Conservation (phyloP, 1,140 invertebrate genomes). For the Drosophila arizonae region DNA sequence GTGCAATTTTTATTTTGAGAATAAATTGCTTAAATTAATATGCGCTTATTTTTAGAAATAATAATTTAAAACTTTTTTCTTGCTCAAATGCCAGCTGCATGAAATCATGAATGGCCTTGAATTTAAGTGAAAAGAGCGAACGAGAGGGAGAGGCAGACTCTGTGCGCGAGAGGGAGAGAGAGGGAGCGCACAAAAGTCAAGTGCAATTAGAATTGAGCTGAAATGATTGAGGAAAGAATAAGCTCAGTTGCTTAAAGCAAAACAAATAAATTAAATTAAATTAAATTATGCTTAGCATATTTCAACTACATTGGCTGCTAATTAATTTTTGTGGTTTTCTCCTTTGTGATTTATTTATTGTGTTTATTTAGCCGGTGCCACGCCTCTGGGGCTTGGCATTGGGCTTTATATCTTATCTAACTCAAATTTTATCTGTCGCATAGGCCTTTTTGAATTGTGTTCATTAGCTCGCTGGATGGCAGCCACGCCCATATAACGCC, state of each 20-base stretch:
- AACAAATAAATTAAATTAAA: background rate
- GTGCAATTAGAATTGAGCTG: slow-evolving; percentile 24
- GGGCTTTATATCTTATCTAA: slow-evolving; percentile 50
- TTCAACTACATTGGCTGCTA: background rate
- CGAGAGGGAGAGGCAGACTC: background rate
- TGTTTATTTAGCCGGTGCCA: background rate
- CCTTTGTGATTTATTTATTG: background rate
- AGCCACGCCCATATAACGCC: slow-evolving; percentile 43
- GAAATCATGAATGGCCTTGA: slow-evolving; percentile 61
- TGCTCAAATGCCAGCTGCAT: slow-evolving; percentile 40
- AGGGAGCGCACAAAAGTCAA: slow-evolving; percentile 7
- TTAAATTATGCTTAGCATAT: background rate
- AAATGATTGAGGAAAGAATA: background rate
- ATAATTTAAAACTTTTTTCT: slow-evolving; percentile 27
- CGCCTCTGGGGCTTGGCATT: slow-evolving; percentile 25
- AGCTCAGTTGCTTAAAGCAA: background rate
- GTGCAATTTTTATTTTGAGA: slow-evolving; percentile 49
- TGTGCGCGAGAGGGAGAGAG: background rate
- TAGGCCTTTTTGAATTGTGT: slow-evolving; percentile 1
- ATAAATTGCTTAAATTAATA: slow-evolving; percentile 44
- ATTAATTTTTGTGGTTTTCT: slow-evolving; percentile 1
- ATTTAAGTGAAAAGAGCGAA: slow-evolving; percentile 16
- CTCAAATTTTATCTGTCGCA: slow-evolving; percentile 37
- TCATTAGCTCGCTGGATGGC: slow-evolving; percentile 46
- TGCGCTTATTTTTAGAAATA: slow-evolving; percentile 52